A percentile compares a stretch with the other conserved stretches of the same genome.
phyloP scores from a whole-genome alignment of 1,140 invertebrate genomes.

The Pogonomyrmex barbatus region DNA sequence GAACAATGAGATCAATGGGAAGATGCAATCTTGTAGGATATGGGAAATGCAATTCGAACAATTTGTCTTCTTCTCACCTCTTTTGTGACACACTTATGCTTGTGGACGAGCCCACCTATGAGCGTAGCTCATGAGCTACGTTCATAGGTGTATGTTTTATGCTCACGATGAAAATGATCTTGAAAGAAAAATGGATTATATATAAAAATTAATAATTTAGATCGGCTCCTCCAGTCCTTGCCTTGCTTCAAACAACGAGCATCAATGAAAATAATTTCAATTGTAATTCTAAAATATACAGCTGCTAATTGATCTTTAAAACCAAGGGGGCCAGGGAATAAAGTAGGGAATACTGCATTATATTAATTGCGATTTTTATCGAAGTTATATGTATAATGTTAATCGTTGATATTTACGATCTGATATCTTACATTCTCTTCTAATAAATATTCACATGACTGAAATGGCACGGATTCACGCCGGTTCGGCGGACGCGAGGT shows the following conservation, averaged over 20 bases:
- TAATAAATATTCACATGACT: background rate
- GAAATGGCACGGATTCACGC: background rate
- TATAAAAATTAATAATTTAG: background rate
- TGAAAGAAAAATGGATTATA: background rate
- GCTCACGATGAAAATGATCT: background rate
- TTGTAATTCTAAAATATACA: background rate
- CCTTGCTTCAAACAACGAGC: background rate
- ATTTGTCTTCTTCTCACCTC: slow-evolving; percentile 53
- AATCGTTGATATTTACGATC: background rate
- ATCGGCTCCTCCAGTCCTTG: background rate
- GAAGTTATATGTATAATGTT: background rate
- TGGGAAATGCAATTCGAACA: slow-evolving; percentile 59
- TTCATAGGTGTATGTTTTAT: background rate
- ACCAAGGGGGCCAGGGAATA: background rate
- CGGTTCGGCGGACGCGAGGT: background rate
- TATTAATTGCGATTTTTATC: background rate
- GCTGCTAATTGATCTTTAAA: slow-evolving; percentile 14
- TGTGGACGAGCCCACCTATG: background rate
- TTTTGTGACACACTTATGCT: background rate
- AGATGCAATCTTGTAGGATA: slow-evolving; percentile 50
- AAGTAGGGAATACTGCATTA: background rate
- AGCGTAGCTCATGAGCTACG: no score
- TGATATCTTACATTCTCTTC: background rate
- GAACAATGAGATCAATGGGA: slow-evolving; percentile 64
- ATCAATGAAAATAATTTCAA: background rate